Evolutionary conservation across 92 coral and sea anemone species (phyloP), one percentile per base, ranked within the genome.

Genomic region (Actinostola sp.): DNA sequence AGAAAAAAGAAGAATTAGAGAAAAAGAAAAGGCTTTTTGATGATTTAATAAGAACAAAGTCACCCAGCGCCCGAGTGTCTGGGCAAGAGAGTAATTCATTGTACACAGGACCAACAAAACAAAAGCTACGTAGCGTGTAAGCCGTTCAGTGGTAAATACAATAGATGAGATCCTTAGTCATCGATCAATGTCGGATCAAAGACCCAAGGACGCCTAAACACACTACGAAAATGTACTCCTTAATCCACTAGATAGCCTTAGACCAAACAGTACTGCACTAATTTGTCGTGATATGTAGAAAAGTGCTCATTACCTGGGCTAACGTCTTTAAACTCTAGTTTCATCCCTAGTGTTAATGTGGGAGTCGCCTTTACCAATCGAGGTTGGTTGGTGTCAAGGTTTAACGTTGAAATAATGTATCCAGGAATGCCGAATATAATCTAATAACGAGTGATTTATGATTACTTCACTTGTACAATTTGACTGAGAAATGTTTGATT

Each of bases 371-470:
- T 63, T 43, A 3, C n/a, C 29, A 0, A 4, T 35, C 55, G 19
- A n/a, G 51, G 1, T 3, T 4, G 4, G n/a, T 64, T 35, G 21
- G 38, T 39, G 16, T 23, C 70, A 13, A 16, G 14, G 24, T 42
- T 29, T 36, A 32, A 25, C 24, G 68, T 21, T 26, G 8, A 38
- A 64, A 26, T 43, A 21, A 20, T 29, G 17, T 26, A 48, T 39
- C 58, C 31, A 68, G 59, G 12, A 67, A 33, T 20, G 72, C 33
- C 56, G 27, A 30, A 42, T 8, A n/a, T 68, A 51, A 68, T 51
- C 62, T 68, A 68, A 68, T 68, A 68, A 33, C 12, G 74, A 19
- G 11, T 68, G 74, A 68, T 68, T 72, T 57, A 72, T 72, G 33
- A 57, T 72, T 72, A 57, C 54, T 38, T 27, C 20, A 19, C 36